A percentile compares a stretch with the other conserved stretches of the same genome.
phyloP scores from a whole-genome alignment of 2,888 invertebrate species.

The Rhagophthalmus giganteus region DNA sequence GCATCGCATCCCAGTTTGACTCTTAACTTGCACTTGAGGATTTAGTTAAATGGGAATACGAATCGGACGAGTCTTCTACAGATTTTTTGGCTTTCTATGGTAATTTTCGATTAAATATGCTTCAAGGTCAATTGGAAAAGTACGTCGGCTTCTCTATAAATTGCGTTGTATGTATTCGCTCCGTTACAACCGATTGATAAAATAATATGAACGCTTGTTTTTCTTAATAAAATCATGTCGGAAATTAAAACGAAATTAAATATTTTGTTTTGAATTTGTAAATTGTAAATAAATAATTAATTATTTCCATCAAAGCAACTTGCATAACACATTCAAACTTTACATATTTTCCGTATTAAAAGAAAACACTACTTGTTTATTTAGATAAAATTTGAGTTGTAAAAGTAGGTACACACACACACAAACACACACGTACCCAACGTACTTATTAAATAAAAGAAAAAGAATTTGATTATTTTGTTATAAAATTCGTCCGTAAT shows the following conservation, averaged over 20 bases:
- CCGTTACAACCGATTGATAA: not conserved
- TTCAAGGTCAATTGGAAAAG: conserved; percentile 48
- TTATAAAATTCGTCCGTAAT: too few relatives aligned
- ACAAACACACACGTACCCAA: too few relatives aligned
- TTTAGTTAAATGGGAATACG: not conserved
- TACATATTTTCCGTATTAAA: too few relatives aligned
- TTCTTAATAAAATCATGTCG: not conserved
- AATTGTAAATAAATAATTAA: too few relatives aligned
- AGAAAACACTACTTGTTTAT: too few relatives aligned
- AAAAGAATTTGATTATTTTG: too few relatives aligned
- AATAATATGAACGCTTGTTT: not conserved
- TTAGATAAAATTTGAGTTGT: too few relatives aligned
- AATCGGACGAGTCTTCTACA: conserved; percentile 3
- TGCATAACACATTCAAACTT: too few relatives aligned
- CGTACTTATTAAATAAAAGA: too few relatives aligned
- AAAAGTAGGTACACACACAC: too few relatives aligned
- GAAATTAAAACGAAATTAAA: not conserved
- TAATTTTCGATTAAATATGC: conserved; percentile 25
- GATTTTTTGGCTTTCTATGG: conserved; percentile 35
- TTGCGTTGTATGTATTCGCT: not conserved
- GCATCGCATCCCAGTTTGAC: not conserved
- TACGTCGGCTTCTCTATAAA: conserved; percentile 26
- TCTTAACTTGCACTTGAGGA: not conserved
- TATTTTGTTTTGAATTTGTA: too few relatives aligned
- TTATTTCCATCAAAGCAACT: too few relatives aligned